Conservation (phyloP, 2,113 vertebrate species). For the Nerophis lumbriciformis region DNA sequence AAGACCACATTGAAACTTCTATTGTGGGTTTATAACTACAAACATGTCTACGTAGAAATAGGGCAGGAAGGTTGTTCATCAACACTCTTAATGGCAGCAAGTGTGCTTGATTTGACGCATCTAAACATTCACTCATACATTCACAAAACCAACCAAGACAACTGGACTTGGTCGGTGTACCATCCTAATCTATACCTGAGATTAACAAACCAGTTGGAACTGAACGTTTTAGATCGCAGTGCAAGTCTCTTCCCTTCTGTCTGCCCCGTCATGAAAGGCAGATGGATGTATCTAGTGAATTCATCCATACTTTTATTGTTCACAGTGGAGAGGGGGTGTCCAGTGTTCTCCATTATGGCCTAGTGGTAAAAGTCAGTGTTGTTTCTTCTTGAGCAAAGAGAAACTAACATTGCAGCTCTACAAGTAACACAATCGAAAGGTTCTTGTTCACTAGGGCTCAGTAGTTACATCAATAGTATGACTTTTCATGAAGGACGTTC, state of each 20-base stretch:
- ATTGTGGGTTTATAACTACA: conserved; percentile 22
- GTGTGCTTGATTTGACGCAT: conserved; percentile 21
- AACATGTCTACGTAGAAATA: conserved; percentile 21
- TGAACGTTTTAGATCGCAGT: conserved; percentile 25
- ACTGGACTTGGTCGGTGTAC: conserved; percentile 38
- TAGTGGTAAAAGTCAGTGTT: conserved; percentile 29
- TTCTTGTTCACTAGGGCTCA: conserved; percentile 21
- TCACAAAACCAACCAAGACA: conserved; percentile 61
- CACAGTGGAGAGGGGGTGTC: conserved; percentile 21
- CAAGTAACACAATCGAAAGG: not conserved
- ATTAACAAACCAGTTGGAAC: conserved; percentile 52
- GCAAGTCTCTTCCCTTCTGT: conserved; percentile 9
- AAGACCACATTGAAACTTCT: conserved; percentile 37
- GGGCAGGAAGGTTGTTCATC: conserved; percentile 5
- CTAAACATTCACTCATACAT: conserved; percentile 65
- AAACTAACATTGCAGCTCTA: not conserved
- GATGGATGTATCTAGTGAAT: conserved; percentile 2
- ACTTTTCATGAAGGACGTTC: conserved; percentile 14
- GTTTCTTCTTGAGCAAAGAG: not conserved
- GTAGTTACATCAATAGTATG: conserved; percentile 27
- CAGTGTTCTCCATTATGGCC: conserved; percentile 36
- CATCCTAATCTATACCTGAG: conserved; percentile 63
- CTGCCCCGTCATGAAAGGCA: not conserved
- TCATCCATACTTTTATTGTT: conserved; percentile 11
- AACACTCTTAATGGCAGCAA: conserved; percentile 23